Evolutionary conservation across 92 coral and sea anemone species (phyloP).

Genomic region (Bergia sp.): DNA sequence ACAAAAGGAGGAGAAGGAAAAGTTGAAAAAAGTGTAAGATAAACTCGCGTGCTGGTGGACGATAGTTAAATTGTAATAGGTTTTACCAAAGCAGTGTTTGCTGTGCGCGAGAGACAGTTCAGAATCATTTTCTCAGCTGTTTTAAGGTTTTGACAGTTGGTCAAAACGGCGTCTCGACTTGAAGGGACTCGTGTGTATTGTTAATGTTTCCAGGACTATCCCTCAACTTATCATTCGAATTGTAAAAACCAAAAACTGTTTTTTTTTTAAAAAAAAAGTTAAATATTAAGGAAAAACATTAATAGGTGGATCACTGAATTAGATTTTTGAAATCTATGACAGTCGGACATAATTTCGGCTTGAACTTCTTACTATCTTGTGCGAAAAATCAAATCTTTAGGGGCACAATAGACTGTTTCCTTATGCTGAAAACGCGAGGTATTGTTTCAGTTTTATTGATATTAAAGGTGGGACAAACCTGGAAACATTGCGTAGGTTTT

Average conservation of each 20-base stretch:
- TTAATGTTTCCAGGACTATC: neutral
- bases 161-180: neutral
- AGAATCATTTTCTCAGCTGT: neutral
- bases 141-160: neutral
- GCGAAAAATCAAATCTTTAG: too few species aligned
- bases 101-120: neutral
- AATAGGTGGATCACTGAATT: too few species aligned
- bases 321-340: too few species aligned
- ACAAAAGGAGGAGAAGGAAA: constrained; percentile 23
- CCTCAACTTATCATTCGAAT: neutral
- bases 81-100: neutral
- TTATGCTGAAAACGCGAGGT: too few species aligned
- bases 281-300: too few species aligned
- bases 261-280: too few species aligned
- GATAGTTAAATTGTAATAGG: neutral
- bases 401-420: too few species aligned
- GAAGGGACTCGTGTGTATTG: neutral
- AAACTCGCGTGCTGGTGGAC: neutral
- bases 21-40: neutral
- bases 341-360: too few species aligned
- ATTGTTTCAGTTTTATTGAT: too few species aligned
- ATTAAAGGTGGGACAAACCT: too few species aligned
- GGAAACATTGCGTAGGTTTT: neutral
- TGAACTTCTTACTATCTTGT: too few species aligned
- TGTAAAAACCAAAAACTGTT: too few species aligned